These are phyloP conservation scores for Caenorhabditis sp. DNA, from an alignment of 2,888 invertebrate genomes.

Conservation along the genomic window DNA sequence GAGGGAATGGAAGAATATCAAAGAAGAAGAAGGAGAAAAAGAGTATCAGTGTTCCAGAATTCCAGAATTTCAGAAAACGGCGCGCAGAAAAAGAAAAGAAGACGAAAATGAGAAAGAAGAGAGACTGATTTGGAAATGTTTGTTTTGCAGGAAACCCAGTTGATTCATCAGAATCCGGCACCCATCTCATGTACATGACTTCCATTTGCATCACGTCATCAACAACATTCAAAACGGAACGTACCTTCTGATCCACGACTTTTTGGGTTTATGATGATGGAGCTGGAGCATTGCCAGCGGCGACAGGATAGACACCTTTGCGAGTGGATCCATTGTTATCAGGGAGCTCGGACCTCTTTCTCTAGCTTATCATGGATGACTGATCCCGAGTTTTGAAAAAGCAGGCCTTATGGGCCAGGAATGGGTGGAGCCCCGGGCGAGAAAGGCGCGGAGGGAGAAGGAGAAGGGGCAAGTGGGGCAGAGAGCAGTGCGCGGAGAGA, in stretches of 20 bases:
- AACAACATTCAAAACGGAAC: conserved; percentile 22
- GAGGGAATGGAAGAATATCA: too few species aligned
- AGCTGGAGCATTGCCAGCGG: conserved; percentile 72
- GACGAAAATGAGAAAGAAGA: conserved; percentile 5
- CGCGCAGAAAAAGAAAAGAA: not conserved
- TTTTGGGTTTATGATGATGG: conserved; percentile 70
- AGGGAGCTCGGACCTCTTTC: too few species aligned
- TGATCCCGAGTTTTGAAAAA: not conserved
- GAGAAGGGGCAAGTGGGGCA: conserved; percentile 26
- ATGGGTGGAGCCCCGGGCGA: conserved; percentile 35
- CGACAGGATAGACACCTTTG: conserved; percentile 70
- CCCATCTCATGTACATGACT: not conserved
- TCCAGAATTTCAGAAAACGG: not conserved
- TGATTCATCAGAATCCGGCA: conserved; percentile 34
- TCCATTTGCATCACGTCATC: not conserved
- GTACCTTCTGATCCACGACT: conserved; percentile 72
- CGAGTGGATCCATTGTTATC: conserved; percentile 62
- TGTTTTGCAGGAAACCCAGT: conserved; percentile 46
- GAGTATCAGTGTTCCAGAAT: not conserved
- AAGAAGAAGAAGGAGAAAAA: not conserved
- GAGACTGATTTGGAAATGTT: conserved; percentile 31
- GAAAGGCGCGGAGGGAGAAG: conserved; percentile 15
- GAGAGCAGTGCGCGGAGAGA: too few species aligned
- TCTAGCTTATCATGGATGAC: conserved; percentile 46
- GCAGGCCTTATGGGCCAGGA: conserved; percentile 8